Conservation (phyloP, 2,797 vertebrate species). For the Anisognathus igniventris region DNA sequence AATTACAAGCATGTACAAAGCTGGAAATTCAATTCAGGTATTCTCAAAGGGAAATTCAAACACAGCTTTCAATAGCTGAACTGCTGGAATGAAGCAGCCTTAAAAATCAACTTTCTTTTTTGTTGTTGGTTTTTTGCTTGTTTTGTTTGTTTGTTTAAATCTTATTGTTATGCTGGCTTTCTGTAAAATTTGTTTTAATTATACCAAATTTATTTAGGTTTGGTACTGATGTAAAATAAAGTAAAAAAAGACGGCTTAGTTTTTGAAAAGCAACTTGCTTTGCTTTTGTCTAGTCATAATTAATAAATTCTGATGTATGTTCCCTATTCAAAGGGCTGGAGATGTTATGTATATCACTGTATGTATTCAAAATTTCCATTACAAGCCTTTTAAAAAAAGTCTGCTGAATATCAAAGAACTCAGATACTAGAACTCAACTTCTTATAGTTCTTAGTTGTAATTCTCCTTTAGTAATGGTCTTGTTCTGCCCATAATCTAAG, state of each 20-base stretch:
- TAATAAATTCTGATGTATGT: neutral
- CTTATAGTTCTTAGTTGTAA: neutral
- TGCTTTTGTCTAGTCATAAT: neutral
- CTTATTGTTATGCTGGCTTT: neutral
- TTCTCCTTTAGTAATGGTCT: neutral
- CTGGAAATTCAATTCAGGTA: neutral
- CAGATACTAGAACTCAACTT: neutral
- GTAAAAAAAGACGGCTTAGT: neutral
- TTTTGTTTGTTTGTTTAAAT: neutral
- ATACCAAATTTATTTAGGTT: neutral
- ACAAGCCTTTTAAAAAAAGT: neutral
- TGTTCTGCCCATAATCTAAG: neutral
- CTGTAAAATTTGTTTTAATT: neutral
- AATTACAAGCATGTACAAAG: neutral
- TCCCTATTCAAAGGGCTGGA: neutral
- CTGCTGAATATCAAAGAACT: neutral
- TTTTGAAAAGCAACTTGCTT: neutral
- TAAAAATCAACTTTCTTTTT: neutral
- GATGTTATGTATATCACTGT: rapidly evolving
- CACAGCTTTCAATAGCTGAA: neutral
- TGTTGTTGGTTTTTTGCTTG: neutral
- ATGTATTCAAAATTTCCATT: neutral
- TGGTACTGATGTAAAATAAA: neutral
- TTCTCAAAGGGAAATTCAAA: neutral
- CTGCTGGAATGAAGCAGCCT: neutral